phyloP scores from a whole-genome alignment of 30 jellyfish, hydroid and myxozoan species.

The Chrysaora quinquecirrha region DNA sequence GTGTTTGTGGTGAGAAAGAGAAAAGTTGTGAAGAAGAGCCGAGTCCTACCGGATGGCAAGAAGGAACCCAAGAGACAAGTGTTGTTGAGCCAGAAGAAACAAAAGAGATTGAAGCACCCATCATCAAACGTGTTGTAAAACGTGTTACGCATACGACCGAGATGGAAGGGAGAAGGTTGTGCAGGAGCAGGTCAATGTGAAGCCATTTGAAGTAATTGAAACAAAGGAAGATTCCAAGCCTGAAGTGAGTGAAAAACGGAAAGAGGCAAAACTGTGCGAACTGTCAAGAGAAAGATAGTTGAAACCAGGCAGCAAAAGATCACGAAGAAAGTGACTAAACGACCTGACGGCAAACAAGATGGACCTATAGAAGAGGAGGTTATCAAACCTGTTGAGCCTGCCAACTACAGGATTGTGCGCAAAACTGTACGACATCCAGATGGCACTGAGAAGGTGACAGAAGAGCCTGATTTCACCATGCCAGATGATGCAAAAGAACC shows the following conservation, averaged over 20 bases:
- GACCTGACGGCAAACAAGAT: slow-evolving; percentile 62
- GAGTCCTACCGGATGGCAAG: not conserved
- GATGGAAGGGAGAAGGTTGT: not conserved
- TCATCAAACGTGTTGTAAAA: not conserved
- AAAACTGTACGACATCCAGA: slow-evolving; percentile 50
- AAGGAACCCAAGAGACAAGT: not conserved
- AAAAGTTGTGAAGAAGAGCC: not conserved
- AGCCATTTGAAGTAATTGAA: not conserved
- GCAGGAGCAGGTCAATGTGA: not conserved
- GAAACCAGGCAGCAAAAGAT: slow-evolving; percentile 23
- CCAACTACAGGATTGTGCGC: slow-evolving; percentile 26
- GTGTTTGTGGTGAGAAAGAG: not conserved
- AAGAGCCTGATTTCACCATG: slow-evolving; percentile 54
- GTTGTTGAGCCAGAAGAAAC: slow-evolving; percentile 1
- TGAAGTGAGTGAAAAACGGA: not conserved
- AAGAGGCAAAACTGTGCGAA: not conserved
- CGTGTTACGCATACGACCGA: not conserved
- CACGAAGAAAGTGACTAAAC: slow-evolving; percentile 17
- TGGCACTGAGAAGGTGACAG: slow-evolving; percentile 59
- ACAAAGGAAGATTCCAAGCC: not conserved
- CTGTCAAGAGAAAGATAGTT: not conserved
- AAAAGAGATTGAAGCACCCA: not conserved
- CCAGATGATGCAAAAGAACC: slow-evolving; percentile 50
- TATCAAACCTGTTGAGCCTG: slow-evolving; percentile 67
- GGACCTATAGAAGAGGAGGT: slow-evolving; percentile 61